phyloP scores from a whole-genome alignment of 1,140 invertebrate genomes.

The Lamellibrachia luymesi region DNA sequence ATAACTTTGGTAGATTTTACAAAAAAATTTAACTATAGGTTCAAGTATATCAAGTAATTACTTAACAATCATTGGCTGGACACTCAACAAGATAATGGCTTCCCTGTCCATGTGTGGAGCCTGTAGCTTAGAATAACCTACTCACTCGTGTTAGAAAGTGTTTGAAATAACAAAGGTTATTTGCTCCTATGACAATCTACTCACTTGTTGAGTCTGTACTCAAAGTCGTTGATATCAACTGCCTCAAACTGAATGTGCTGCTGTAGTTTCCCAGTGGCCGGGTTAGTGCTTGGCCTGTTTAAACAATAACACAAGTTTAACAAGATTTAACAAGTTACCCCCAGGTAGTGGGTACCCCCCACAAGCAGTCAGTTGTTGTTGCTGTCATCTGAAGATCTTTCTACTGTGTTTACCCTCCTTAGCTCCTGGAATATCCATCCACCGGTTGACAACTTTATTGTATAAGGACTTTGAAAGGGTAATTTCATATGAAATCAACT shows the following conservation, averaged over 20 bases:
- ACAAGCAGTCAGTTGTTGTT: neutral
- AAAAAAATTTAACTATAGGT: too few relatives aligned
- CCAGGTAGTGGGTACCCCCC: neutral
- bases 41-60: too few relatives aligned
- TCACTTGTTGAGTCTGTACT: constrained; percentile 55
- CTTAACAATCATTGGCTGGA: too few relatives aligned
- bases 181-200: constrained; percentile 16
- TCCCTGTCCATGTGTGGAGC: constrained; percentile 12
- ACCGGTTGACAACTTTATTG: too few relatives aligned
- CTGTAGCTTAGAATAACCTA: neutral
- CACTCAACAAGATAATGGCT: too few relatives aligned
- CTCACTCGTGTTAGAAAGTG: neutral
- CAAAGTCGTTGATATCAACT: constrained; percentile 56
- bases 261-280: constrained; percentile 48
- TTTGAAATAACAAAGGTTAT: neutral
- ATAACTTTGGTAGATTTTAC: too few relatives aligned
- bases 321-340: neutral
- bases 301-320: neutral
- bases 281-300: constrained; percentile 43
- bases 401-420: too few relatives aligned
- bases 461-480: too few relatives aligned
- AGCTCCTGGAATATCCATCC: too few relatives aligned
- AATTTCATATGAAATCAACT: too few relatives aligned
- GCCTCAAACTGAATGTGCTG: constrained; percentile 57
- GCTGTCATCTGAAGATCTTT: too few relatives aligned